A percentile compares a stretch with the other conserved stretches of the same genome.
Conservation (phyloP, 2,113 vertebrate genomes). For the Amblyornis subalaris region DNA sequence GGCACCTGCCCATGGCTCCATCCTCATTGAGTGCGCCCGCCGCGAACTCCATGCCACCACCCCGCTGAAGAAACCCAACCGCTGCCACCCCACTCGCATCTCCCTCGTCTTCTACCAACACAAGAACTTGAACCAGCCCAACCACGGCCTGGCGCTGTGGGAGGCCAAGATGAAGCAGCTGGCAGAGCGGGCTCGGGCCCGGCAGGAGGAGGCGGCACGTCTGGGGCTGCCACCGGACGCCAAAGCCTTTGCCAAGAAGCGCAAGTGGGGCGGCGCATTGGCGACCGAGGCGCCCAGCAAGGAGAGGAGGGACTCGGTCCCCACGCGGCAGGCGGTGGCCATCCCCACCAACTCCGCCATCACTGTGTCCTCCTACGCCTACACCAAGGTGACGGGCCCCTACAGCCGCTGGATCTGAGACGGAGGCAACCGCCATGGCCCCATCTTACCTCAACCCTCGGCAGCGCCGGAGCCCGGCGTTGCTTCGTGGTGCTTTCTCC, state of each 20-base stretch:
- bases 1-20: conserved; percentile 90
- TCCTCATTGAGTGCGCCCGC: conserved; percentile 93
- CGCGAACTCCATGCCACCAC: conserved; percentile 96
- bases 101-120: conserved; percentile 99
- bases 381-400: conserved; percentile 94
- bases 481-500: conserved; percentile 80
- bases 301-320: conserved; percentile 77
- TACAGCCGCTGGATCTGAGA: conserved; percentile 94
- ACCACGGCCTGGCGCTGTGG: conserved; percentile 93
- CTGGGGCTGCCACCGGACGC: conserved; percentile 89
- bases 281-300: conserved; percentile 69
- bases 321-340: conserved; percentile 86
- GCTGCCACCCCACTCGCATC: conserved; percentile 93
- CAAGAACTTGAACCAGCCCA: conserved; percentile 98
- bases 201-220: conserved; percentile 89
- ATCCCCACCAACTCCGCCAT: conserved; percentile 87
- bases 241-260: conserved; percentile 90
- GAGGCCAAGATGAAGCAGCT: conserved; percentile 97
- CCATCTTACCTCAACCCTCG: conserved; percentile 76
- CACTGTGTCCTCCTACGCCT: conserved; percentile 94
- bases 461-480: conserved; percentile 59
- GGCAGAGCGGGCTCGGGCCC: conserved; percentile 84
- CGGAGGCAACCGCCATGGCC: conserved; percentile 9
- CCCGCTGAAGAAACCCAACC: conserved; percentile 92
- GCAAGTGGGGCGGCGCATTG: conserved; percentile 84